Percentiles rank a stretch among this genome's conserved stretches.
phyloP scores from a whole-genome alignment of 1,140 invertebrate species.

The Cotesia typhae region DNA sequence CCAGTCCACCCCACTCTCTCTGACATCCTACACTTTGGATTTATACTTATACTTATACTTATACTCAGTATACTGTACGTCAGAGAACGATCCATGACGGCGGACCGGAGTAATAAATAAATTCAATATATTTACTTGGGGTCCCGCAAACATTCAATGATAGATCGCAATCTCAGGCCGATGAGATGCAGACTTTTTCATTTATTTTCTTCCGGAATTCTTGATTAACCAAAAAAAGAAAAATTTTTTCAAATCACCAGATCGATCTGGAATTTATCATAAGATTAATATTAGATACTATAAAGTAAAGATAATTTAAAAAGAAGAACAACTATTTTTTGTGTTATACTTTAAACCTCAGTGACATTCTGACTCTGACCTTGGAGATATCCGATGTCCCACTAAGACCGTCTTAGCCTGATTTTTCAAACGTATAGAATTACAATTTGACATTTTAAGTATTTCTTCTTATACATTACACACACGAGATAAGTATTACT shows the following conservation, averaged over 20 bases:
- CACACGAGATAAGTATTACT: too few relatives aligned
- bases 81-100: slow-evolving; percentile 24
- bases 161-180: slow-evolving; percentile 57
- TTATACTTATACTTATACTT: too few relatives aligned
- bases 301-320: not conserved
- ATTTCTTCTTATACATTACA: too few relatives aligned
- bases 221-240: not conserved
- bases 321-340: not conserved
- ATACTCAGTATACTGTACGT: too few relatives aligned
- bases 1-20: slow-evolving; percentile 46
- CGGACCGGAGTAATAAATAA: slow-evolving; percentile 42
- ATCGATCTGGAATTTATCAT: not conserved
- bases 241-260: not conserved
- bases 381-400: not conserved
- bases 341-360: not conserved
- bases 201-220: not conserved
- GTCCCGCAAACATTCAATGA: slow-evolving; percentile 51
- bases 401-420: slow-evolving; percentile 12
- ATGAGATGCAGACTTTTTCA: slow-evolving; percentile 29
- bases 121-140: slow-evolving; percentile 40
- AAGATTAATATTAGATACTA: not conserved
- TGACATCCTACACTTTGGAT: too few relatives aligned
- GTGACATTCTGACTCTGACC: not conserved
- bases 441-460: slow-evolving; percentile 3
- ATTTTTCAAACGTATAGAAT: slow-evolving; percentile 6